Base-by-base conservation (phyloP, 2,797 vertebrate species). In the Premnoplex brunnescens region DNA sequence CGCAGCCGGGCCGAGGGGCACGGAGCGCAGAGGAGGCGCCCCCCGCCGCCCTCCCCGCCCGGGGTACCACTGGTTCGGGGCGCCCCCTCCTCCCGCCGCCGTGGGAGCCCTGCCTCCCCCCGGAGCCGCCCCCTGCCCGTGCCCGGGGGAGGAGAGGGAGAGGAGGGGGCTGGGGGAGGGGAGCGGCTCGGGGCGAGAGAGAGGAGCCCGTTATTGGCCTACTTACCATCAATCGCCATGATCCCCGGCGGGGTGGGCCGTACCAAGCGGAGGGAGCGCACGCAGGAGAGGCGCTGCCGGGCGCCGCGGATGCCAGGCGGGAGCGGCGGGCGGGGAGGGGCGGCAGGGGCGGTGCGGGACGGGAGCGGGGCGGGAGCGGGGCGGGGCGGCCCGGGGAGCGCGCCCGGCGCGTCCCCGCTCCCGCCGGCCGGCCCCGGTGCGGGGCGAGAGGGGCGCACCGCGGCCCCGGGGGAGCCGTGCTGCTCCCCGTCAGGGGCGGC, bases 151-250 rank as follows among this genome's bases (percentile, higher is more conserved):
- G 87, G 87, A 49, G 85, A 89, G 46, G 78, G 48, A 87, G 73
- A 88, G 76, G 89, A 91, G 85, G 85, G 84, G 82, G 91, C 34
- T 62, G 93, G 86, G 80, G 81, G 74, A 83, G 86, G 93, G 58
- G 95, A 94, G 89, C 62, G 71, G 26, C 92, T 97, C 81, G 92
- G 96, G 72, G 83, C 94, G 74, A 86, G 56, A 27, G 76, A 96
- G 64, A 94, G 88, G 97, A 75, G 69, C 86, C 69, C 77, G 77
- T 88, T 88, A 88, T 88, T 88, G 86, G 86, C 86, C 86, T 88
- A 88, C 86, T 88, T 88, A 82, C 86, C 86, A 75, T 82, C 86
- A 88, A 88, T 88, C 86, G 86, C 86, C 86, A 88, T 88, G 86
- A 88, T 81, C 85, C 84, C 84, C 84, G 84, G 84, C 85, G 85